phyloP scores from a whole-genome alignment of 2,113 vertebrate species.

The Brienomyrus longianalis region DNA sequence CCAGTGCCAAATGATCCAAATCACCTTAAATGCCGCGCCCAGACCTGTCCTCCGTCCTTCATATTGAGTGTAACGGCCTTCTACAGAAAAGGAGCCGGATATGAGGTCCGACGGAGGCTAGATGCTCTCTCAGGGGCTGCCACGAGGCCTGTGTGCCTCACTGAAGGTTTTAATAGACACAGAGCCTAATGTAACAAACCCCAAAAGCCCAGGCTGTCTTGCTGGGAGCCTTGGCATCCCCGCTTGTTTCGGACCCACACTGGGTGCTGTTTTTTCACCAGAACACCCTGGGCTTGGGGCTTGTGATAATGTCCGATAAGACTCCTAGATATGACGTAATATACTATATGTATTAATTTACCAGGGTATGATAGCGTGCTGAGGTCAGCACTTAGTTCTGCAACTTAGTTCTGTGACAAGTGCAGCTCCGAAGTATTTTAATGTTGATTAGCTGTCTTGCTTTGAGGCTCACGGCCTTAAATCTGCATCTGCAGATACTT shows the following conservation, averaged over 20 bases:
- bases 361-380: neutral
- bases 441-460: neutral
- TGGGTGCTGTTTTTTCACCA: neutral
- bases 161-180: neutral
- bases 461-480: neutral
- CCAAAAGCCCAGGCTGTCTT: neutral
- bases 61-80: neutral
- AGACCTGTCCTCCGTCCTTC: neutral
- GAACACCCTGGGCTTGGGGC: neutral
- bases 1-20: neutral
- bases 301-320: neutral
- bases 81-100: neutral
- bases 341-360: neutral
- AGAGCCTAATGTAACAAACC: neutral
- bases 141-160: neutral
- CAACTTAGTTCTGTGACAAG: neutral
- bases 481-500: neutral
- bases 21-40: neutral
- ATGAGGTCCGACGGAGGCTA: neutral
- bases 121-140: neutral
- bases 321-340: neutral
- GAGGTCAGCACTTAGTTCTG: neutral
- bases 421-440: neutral
- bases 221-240: neutral
- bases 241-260: neutral